Evolutionary conservation across 53 echinoderm and acorn worm species (phyloP).

Genomic region (Glandiceps talaboti): DNA sequence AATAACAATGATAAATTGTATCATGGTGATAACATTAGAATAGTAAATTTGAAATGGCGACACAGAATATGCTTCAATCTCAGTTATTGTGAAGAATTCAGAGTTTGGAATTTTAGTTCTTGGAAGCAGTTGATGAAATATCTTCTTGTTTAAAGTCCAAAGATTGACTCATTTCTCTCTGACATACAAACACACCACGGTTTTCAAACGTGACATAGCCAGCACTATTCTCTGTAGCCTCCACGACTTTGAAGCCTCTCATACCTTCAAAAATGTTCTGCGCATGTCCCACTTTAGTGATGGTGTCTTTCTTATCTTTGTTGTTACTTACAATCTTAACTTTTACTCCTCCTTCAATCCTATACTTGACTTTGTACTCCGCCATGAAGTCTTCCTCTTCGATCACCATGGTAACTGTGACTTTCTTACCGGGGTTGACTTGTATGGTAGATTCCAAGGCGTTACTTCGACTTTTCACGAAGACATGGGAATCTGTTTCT

Average conservation of each 20-base stretch:
- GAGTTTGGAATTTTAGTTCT: too few species aligned
- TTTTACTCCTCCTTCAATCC: background rate
- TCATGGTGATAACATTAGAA: too few species aligned
- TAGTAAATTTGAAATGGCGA: too few species aligned
- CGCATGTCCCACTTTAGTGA: background rate
- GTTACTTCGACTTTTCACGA: background rate
- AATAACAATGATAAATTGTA: too few species aligned
- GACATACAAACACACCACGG: background rate
- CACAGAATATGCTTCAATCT: too few species aligned
- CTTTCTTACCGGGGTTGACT: background rate
- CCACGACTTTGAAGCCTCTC: background rate
- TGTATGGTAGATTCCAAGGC: background rate
- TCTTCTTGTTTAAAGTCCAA: background rate
- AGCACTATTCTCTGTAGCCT: background rate
- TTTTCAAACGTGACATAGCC: background rate
- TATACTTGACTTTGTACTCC: background rate
- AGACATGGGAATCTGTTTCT: background rate
- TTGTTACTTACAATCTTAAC: background rate
- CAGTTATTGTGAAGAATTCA: too few species aligned
- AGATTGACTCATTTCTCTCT: background rate
- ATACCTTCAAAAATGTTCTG: background rate
- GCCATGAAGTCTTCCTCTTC: background rate
- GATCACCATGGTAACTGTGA: background rate
- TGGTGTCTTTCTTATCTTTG: background rate
- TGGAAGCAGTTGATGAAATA: conserved; percentile 1